Conservation (phyloP, 2,113 vertebrate genomes). For the Leucopsar rothschildi region DNA sequence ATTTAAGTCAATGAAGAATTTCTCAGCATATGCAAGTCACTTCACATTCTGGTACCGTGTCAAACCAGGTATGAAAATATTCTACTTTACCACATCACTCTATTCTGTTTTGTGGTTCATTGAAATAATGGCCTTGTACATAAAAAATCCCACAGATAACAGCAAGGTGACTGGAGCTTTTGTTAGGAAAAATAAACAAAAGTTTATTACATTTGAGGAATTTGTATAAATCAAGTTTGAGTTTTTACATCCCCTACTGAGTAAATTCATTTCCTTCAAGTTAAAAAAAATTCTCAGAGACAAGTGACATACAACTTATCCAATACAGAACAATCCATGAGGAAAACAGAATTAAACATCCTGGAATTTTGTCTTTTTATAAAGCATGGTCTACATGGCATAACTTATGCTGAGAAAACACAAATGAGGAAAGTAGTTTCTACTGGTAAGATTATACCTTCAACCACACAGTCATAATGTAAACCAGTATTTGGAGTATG, state of each 20-base stretch:
- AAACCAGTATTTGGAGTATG: neutral
- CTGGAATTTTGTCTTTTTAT: neutral
- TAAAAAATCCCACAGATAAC: neutral
- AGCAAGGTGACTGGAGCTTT: neutral
- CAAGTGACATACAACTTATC: neutral
- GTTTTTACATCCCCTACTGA: neutral
- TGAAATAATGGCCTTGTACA: neutral
- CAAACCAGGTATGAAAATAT: neutral
- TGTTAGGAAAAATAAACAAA: neutral
- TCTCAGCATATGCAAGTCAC: neutral
- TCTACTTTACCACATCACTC: neutral
- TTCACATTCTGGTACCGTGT: neutral
- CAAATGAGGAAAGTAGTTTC: neutral
- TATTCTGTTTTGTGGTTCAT: neutral
- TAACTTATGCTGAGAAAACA: fast-evolving
- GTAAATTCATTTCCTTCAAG: neutral
- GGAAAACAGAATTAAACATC: neutral
- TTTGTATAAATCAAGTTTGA: neutral
- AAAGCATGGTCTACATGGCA: neutral
- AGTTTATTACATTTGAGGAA: neutral
- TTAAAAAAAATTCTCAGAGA: neutral
- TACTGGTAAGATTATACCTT: neutral
- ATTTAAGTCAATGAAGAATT: fast-evolving
- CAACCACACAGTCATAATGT: neutral
- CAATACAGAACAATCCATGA: neutral